Base-by-base conservation (phyloP, 2,113 vertebrate species). In the Coreoperca whiteheadi region DNA sequence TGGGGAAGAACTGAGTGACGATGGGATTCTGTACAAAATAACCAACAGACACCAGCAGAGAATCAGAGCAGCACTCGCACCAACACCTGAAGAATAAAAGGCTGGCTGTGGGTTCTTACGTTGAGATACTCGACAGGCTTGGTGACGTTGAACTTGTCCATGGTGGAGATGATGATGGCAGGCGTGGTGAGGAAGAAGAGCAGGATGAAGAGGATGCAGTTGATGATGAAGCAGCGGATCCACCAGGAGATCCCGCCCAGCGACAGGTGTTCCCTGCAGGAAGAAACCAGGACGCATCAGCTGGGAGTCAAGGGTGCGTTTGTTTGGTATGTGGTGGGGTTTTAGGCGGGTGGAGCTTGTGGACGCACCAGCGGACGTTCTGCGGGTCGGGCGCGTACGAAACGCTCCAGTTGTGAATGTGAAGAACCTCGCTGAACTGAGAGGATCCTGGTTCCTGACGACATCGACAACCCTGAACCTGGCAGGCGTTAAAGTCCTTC, bases 91-190 rank as follows among this genome's bases (percentile, higher is more conserved):
- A n/a, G n/a, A n/a, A n/a, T n/a, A n/a, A n/a, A n/a, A n/a, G n/a
- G n/a, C 4, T 7, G 16, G 41, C 2, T 1, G 2, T 4, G 5
- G 6, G 7, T 12, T 10, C 97, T 97, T 95, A 99, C 98, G 2
- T 98, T 99, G 70, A 99, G 96, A 90, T 98, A 98, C 85, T 99
- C 98, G 82, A 99, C 98, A 0, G 98, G 98, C 88, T 99, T 99
- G 88, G 98, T 99, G 86, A 99, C 98, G 16, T 99, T 99, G 93
- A 99, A 99, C 95, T 99, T 99, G 96, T 99, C 98, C 98, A 99
- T 99, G 66, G 98, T 99, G 86, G 97, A 97, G 95, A 99, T 99
- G 94, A 99, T 99, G 93, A 99, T 99, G 88, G 98, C 98, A 0
- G 98, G 98, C 0, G 98, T 99, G 75, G 98, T 99, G 93, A 99